A percentile compares a stretch with the other conserved stretches of the same genome.
Conservation (phyloP, 2,113 vertebrate genomes). For the Oreochromis spilurus region DNA sequence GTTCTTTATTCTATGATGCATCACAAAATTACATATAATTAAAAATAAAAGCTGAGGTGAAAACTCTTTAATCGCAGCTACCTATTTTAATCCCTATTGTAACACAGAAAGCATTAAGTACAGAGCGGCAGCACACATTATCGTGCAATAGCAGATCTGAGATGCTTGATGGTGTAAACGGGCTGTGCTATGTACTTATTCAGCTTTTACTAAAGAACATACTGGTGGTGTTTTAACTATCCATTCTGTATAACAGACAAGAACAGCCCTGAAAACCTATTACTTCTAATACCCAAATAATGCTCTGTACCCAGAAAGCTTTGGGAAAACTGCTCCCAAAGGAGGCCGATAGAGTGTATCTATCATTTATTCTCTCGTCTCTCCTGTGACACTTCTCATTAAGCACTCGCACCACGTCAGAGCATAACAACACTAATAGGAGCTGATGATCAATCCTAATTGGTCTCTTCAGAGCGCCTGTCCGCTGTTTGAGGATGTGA, state of each 20-base stretch:
- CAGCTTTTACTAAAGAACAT: background rate
- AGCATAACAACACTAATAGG: constrained; percentile 57
- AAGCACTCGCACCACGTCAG: constrained; percentile 31
- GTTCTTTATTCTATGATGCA: background rate
- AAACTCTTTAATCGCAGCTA: background rate
- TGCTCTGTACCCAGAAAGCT: background rate
- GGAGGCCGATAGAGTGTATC: background rate
- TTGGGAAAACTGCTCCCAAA: constrained; percentile 4
- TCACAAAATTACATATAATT: background rate
- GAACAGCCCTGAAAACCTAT: background rate
- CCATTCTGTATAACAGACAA: background rate
- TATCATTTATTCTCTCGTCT: constrained; percentile 25
- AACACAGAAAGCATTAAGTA: background rate
- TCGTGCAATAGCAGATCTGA: background rate
- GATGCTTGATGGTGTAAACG: background rate
- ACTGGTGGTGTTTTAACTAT: background rate
- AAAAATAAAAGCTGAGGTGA: background rate
- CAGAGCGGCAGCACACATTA: background rate
- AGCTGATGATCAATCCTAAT: constrained; percentile 77
- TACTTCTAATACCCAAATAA: background rate
- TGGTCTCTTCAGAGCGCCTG: constrained; percentile 69
- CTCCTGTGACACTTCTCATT: constrained; percentile 42
- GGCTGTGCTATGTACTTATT: background rate
- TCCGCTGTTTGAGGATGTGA: constrained; percentile 53
- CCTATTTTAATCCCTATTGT: background rate